These are phyloP conservation scores for Alouatta palliata DNA, from an alignment of 2,113 vertebrate species.

Conservation along the genomic window DNA sequence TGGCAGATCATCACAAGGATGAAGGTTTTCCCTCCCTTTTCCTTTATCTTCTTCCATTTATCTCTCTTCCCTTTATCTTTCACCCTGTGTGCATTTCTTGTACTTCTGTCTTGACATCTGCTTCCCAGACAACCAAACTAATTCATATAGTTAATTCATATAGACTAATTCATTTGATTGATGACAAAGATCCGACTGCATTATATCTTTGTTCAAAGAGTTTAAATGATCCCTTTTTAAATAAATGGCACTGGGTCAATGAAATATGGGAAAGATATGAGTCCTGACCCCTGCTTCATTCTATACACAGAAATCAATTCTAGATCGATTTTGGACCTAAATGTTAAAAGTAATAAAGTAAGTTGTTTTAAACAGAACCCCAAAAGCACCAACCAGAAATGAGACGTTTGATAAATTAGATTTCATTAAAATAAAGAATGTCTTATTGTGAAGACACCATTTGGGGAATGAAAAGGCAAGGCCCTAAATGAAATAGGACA, in stretches of 20 bases:
- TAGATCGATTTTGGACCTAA: neutral
- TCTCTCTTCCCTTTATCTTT: neutral
- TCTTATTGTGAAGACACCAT: neutral
- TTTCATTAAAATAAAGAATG: slow-evolving; percentile 5
- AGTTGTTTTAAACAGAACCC: neutral
- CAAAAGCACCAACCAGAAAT: neutral
- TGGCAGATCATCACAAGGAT: neutral
- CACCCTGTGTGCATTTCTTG: neutral
- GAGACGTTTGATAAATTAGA: neutral
- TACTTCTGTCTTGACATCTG: neutral
- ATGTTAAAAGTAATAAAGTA: neutral
- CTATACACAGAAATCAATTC: neutral
- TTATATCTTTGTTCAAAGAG: neutral
- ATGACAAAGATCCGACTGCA: neutral
- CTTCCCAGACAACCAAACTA: neutral
- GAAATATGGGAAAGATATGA: neutral
- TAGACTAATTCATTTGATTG: neutral
- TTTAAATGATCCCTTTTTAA: neutral
- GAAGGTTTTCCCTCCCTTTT: neutral
- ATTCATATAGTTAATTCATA: neutral
- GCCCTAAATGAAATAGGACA: neutral
- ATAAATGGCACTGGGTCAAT: neutral
- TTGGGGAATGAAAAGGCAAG: neutral
- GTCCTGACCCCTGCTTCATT: neutral
- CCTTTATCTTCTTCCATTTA: neutral